phyloP scores from a whole-genome alignment of 1,140 invertebrate genomes.

The Maniola jurtina region DNA sequence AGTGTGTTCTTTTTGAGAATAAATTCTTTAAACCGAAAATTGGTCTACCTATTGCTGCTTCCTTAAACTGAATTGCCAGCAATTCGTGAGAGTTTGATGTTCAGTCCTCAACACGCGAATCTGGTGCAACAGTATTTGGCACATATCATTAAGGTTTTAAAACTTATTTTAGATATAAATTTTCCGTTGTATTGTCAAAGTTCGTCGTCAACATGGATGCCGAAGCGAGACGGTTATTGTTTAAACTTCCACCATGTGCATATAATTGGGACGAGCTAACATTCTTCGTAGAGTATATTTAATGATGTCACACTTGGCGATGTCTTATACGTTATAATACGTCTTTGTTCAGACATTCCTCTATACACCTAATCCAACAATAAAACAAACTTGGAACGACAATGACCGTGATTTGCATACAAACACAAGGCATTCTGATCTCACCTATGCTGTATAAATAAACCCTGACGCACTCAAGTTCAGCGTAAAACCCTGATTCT shows the following conservation, averaged over 20 bases:
- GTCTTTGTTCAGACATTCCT: conserved; percentile 26
- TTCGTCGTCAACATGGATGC: background rate
- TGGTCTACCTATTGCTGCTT: no score
- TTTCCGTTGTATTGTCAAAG: background rate
- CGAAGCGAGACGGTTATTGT: conserved; percentile 23
- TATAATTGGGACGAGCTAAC: conserved; percentile 30
- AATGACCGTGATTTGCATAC: conserved; percentile 43
- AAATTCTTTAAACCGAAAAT: no score
- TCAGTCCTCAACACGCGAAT: background rate
- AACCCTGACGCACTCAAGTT: conserved; percentile 39
- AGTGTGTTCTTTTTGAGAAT: no score
- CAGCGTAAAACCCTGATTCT: conserved; percentile 29
- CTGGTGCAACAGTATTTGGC: background rate
- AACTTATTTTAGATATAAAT: background rate
- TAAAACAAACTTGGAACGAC: conserved; percentile 24
- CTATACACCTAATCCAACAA: conserved; percentile 26
- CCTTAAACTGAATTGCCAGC: background rate
- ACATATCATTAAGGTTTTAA: background rate
- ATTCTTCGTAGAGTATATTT: conserved; percentile 30
- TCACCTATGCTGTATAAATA: conserved; percentile 47
- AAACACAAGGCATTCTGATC: conserved; percentile 40
- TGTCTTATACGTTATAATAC: conserved; percentile 20
- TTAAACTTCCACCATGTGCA: conserved; percentile 23
- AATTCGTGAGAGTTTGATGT: background rate
- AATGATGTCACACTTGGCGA: conserved; percentile 24